A percentile compares a stretch with the other conserved stretches of the same genome.
These are phyloP conservation scores for Bombus fervidus DNA, from an alignment of 1,140 invertebrate genomes.

Conservation along the genomic window DNA sequence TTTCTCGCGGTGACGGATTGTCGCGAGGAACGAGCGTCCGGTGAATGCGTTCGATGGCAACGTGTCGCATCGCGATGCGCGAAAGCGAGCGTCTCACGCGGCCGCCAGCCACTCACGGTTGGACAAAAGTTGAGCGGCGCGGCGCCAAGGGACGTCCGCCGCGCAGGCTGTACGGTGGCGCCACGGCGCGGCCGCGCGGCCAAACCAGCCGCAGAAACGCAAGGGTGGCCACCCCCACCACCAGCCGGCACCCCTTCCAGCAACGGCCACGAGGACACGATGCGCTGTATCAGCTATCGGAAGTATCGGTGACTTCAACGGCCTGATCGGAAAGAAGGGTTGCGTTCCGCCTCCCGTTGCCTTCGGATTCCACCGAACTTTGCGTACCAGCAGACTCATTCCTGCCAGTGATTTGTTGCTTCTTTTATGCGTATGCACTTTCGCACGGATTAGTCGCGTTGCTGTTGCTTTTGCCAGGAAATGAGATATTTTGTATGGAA, in stretches of 20 bases:
- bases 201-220: conserved; percentile 69
- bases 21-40: too few relatives aligned
- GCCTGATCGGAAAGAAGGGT: conserved; percentile 81
- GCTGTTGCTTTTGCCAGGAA: background rate
- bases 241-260: conserved; percentile 58
- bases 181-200: conserved; percentile 62
- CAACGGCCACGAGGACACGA: conserved; percentile 71
- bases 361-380: too few relatives aligned
- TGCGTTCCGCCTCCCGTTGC: conserved; percentile 24
- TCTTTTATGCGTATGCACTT: too few relatives aligned
- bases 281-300: conserved; percentile 78
- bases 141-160: conserved; percentile 65
- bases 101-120: background rate
- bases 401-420: background rate
- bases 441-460: background rate
- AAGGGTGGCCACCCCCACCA: conserved; percentile 78
- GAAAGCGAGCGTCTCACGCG: conserved; percentile 1
- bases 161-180: conserved; percentile 78
- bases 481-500: background rate
- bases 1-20: background rate
- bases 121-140: conserved; percentile 74
- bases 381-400: too few relatives aligned
- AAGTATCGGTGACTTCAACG: conserved; percentile 83
- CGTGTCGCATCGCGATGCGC: background rate
- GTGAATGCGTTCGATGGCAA: too few relatives aligned